These are phyloP conservation scores for Phaonia tiefii DNA, from an alignment of 2,888 invertebrate species.

Conservation along the genomic window DNA sequence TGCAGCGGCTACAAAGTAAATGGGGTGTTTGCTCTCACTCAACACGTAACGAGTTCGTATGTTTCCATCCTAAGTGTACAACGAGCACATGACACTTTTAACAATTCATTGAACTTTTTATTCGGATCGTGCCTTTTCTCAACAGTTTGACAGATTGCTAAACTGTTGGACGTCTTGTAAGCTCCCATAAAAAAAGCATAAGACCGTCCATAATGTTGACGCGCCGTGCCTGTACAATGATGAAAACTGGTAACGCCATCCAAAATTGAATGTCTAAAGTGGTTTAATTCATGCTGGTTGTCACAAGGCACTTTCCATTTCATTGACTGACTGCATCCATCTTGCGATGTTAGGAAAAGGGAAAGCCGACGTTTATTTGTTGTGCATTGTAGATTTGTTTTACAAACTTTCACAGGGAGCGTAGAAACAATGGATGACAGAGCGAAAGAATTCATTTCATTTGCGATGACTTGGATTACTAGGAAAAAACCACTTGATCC, in stretches of 20 bases:
- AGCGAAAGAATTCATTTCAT: conserved; percentile 24
- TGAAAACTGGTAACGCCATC: conserved; percentile 46
- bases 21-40: neutral
- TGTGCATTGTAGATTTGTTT: conserved; percentile 51
- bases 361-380: conserved; percentile 22
- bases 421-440: conserved; percentile 45
- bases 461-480: conserved; percentile 16
- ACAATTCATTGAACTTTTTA: conserved; percentile 63
- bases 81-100: conserved; percentile 61
- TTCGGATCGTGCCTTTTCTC: neutral
- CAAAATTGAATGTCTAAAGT: conserved; percentile 51
- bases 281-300: conserved; percentile 61
- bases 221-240: conserved; percentile 9
- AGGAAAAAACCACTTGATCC: conserved; percentile 47
- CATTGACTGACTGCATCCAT: conserved; percentile 48
- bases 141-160: conserved; percentile 64
- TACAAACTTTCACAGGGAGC: conserved; percentile 45
- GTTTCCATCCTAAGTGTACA: neutral
- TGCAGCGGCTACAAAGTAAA: neutral
- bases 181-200: neutral
- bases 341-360: conserved; percentile 15
- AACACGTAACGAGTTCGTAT: neutral
- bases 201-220: neutral
- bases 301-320: conserved; percentile 63
- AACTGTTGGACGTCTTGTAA: conserved; percentile 59